Conservation (phyloP, 2,113 vertebrate genomes). For the Clarias gariepinus region DNA sequence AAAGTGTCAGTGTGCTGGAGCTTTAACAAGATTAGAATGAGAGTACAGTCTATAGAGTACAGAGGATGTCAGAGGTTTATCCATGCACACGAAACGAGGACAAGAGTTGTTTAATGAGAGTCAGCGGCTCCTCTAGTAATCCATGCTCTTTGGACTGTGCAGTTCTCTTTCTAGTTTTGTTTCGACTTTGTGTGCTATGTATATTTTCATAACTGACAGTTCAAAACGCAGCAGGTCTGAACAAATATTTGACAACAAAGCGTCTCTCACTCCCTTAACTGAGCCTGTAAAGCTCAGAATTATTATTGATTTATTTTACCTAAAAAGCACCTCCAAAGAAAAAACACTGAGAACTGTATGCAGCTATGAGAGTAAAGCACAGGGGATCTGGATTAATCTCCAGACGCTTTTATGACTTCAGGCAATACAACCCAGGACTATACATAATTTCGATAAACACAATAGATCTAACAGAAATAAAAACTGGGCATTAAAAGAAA, state of each 20-base stretch:
- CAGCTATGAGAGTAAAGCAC: neutral
- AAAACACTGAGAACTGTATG: neutral
- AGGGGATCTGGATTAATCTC: neutral
- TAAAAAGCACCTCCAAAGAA: neutral
- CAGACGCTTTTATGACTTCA: neutral
- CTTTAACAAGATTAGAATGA: constrained; percentile 37
- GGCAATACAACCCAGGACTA: neutral
- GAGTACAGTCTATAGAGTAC: constrained; percentile 9
- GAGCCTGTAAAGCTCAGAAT: neutral
- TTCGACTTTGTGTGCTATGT: neutral
- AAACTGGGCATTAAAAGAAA: neutral
- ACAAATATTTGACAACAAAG: neutral
- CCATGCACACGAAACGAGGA: neutral
- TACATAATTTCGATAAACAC: neutral
- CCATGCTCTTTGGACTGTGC: neutral
- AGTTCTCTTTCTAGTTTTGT: neutral
- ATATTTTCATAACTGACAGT: neutral
- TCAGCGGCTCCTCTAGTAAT: neutral
- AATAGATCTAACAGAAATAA: neutral
- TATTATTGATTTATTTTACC: neutral
- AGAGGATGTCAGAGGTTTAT: constrained; percentile 20
- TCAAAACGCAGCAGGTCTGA: neutral
- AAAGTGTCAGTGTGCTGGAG: constrained; percentile 13
- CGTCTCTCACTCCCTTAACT: neutral
- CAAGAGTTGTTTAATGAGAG: neutral